Base-by-base conservation (phyloP, 92 coral and sea anemone genomes). In the Umimayanthus kanabou region DNA sequence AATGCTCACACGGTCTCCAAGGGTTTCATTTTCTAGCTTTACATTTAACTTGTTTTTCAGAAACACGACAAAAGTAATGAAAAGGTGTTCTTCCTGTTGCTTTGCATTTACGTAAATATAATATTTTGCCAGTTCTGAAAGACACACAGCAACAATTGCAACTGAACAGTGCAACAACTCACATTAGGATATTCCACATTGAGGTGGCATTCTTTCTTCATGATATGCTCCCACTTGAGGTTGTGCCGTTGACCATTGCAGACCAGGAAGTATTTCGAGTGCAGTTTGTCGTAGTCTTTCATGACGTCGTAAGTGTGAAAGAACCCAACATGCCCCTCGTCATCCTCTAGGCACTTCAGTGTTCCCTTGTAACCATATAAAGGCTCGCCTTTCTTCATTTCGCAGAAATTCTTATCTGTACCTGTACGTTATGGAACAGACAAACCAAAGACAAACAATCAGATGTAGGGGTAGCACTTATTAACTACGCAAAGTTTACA, bases 291-390 rank as follows among this genome's bases (percentile, higher is more conserved):
- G 42, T 73, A 76, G 76, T 91, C 66, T 85, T 26, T 50, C 78
- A 85, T 45, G 88, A 91, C 23, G 76, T 91, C 94, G 39, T 66
- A 78, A n/a, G 92, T 80, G 86, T 91, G 92, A 67, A 91, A 85
- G 88, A 91, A 91, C 2, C 90, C 94, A 2, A 89, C 94, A 79
- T 91, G 87, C 0, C 92, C 93, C 4, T 13, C 40, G 23, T 79
- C 20, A 0, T 89, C 88, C 6, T 70, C 43, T 15, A 91, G 80
- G 79, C 94, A 91, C 50, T 91, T 85, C 25, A 89, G 39, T 6
- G 90, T 76, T 5, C 94, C 94, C 67, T 64, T 13, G 39, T 45
- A 89, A 16, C 94, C 94, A 45, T 91, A 89, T 22, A 85, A 67
- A 9, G 90, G 90, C 80, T 91, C 94, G 20, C 47, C 74, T 33